A percentile compares a stretch with the other conserved stretches of the same genome.
phyloP scores from a whole-genome alignment of 2,888 invertebrate genomes.

The Carcina quercana region DNA sequence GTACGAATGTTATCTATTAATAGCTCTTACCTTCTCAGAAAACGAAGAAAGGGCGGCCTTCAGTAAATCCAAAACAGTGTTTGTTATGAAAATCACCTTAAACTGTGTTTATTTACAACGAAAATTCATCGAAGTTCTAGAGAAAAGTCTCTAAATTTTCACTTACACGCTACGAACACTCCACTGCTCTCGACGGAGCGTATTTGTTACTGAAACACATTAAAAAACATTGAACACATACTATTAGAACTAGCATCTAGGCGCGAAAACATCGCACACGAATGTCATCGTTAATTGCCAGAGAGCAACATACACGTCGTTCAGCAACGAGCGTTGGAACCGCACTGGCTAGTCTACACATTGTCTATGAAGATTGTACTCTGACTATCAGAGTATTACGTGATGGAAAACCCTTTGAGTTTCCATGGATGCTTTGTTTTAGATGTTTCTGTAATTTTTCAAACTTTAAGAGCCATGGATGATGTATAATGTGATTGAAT shows the following conservation, averaged over 20 bases:
- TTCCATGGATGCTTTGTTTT: too few species aligned
- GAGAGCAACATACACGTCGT: conserved; percentile 32
- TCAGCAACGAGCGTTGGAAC: conserved; percentile 39
- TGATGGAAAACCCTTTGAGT: too few species aligned
- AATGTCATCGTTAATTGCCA: neutral
- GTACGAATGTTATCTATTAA: too few species aligned
- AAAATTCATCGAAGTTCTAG: conserved; percentile 12
- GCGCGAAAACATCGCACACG: conserved; percentile 39
- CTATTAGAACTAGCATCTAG: conserved; percentile 24
- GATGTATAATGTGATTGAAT: neutral
- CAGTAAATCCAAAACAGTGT: too few species aligned
- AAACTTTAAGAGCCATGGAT: too few species aligned
- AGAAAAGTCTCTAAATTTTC: conserved; percentile 3
- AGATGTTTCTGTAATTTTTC: too few species aligned
- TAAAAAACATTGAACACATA: conserved; percentile 27
- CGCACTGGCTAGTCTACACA: conserved; percentile 50
- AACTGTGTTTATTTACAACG: neutral
- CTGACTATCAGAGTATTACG: too few species aligned
- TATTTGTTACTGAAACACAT: conserved; percentile 36
- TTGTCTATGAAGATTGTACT: too few species aligned
- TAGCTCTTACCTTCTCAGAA: conserved; percentile 26
- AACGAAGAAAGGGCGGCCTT: too few species aligned
- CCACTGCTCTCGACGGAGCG: too few species aligned
- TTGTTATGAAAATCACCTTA: conserved; percentile 5
- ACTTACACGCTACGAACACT: conserved; percentile 4